phyloP scores from a whole-genome alignment of 2,113 vertebrate genomes.

The Channa maculata region DNA sequence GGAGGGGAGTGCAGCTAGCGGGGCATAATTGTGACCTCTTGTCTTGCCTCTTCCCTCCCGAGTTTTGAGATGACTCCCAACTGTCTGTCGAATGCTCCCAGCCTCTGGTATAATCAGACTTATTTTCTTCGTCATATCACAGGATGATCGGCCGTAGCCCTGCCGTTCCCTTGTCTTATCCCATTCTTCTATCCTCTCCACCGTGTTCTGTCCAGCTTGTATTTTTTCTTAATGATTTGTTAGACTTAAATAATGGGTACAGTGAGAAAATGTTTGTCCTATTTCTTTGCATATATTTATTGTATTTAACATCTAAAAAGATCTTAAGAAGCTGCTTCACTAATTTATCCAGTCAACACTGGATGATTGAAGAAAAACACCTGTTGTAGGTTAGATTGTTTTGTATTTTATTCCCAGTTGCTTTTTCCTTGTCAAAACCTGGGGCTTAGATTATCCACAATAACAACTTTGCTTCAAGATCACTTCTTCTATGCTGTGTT shows the following conservation, averaged over 20 bases:
- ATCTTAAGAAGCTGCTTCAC: background rate
- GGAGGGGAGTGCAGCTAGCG: slow-evolving; percentile 85
- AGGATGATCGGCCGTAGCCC: slow-evolving; percentile 81
- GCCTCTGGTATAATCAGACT: slow-evolving; percentile 92
- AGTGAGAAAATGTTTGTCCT: background rate
- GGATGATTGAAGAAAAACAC: no score
- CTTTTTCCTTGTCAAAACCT: background rate
- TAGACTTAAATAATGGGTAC: background rate
- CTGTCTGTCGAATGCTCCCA: slow-evolving; percentile 91
- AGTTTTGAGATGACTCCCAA: slow-evolving; percentile 93
- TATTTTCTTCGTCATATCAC: slow-evolving; percentile 92
- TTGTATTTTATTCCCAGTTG: background rate
- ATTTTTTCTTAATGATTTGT: background rate
- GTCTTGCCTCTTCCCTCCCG: slow-evolving; percentile 91
- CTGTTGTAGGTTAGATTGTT: no score
- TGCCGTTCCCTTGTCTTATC: slow-evolving; percentile 39
- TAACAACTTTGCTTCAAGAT: background rate
- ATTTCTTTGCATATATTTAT: background rate
- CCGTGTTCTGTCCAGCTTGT: slow-evolving; percentile 10
- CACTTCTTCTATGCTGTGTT: no score
- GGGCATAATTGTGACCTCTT: slow-evolving; percentile 98
- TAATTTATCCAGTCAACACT: no score
- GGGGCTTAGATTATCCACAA: background rate
- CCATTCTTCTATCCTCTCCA: slow-evolving; percentile 13
- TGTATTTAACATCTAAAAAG: background rate